Conservation (phyloP, 1,140 invertebrate species). For the Lysiphlebus fabarum region DNA sequence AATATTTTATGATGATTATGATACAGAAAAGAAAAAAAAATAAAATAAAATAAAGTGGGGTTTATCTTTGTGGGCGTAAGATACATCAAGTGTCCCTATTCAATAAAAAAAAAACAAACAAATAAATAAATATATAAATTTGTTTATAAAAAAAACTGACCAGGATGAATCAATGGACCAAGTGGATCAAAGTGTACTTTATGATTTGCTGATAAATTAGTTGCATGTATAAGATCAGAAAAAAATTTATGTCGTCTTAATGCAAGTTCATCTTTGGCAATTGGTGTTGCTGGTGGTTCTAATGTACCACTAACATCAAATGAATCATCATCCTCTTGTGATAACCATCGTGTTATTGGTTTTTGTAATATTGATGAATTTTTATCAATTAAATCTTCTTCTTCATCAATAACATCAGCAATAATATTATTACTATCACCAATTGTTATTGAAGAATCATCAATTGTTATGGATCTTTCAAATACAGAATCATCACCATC, state of each 20-base stretch:
- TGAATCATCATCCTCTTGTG: constrained; percentile 48
- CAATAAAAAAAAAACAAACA: too few species aligned
- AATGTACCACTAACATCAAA: constrained; percentile 55
- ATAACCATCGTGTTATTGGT: constrained; percentile 44
- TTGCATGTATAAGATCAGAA: constrained; percentile 69
- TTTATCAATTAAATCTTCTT: constrained; percentile 14
- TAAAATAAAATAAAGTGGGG: too few species aligned
- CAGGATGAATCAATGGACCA: constrained; percentile 64
- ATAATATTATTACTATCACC: neutral
- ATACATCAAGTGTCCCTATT: too few species aligned
- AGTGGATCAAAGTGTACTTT: constrained; percentile 71
- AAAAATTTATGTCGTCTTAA: constrained; percentile 72
- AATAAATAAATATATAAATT: neutral
- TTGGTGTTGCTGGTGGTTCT: constrained; percentile 70
- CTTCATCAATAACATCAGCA: neutral
- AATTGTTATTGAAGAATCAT: constrained; percentile 24
- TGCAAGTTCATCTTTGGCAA: constrained; percentile 72
- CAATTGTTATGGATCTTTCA: constrained; percentile 32
- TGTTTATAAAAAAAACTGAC: constrained; percentile 43
- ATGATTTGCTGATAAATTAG: constrained; percentile 69
- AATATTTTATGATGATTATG: too few species aligned
- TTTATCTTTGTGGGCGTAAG: too few species aligned
- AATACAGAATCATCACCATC: constrained; percentile 52
- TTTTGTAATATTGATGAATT: constrained; percentile 30
- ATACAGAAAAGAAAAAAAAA: too few species aligned